Conservation (phyloP, 2,888 invertebrate species). For the Clostera curtula region DNA sequence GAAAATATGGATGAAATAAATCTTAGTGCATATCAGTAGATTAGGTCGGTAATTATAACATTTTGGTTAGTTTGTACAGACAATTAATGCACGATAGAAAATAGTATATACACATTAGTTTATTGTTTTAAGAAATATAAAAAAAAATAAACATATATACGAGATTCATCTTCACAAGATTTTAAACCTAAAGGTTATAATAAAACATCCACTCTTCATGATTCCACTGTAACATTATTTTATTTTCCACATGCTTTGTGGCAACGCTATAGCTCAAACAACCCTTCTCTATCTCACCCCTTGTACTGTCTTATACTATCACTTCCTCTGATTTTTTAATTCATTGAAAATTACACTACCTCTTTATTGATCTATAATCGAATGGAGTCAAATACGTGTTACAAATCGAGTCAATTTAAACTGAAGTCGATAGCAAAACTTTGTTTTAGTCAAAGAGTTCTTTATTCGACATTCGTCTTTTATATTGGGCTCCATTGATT, state of each 20-base stretch:
- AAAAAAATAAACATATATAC: too few relatives aligned
- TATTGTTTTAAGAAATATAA: too few relatives aligned
- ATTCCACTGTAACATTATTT: constrained; percentile 53
- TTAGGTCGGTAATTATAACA: constrained; percentile 28
- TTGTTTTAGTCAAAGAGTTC: constrained; percentile 11
- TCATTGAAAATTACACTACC: constrained; percentile 15
- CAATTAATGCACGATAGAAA: constrained; percentile 44
- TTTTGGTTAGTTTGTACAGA: constrained; percentile 29
- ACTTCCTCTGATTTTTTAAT: constrained; percentile 21
- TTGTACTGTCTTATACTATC: constrained; percentile 33
- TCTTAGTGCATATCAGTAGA: constrained; percentile 51
- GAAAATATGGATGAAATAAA: constrained; percentile 18
- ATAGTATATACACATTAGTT: constrained; percentile 23
- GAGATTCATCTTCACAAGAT: constrained; percentile 35
- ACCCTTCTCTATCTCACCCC: constrained; percentile 28
- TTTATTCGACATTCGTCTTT: background rate
- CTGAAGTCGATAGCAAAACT: constrained; percentile 4
- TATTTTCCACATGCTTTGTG: constrained; percentile 69
- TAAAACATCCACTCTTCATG: constrained; percentile 45
- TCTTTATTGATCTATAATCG: constrained; percentile 25
- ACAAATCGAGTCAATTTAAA: too few relatives aligned
- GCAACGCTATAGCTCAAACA: constrained; percentile 66
- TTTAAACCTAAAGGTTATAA: constrained; percentile 29
- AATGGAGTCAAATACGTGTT: constrained; percentile 29
- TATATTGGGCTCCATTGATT: constrained; percentile 19